These are phyloP conservation scores for Euproctis similis DNA, from an alignment of 2,888 invertebrate species.

Conservation along the genomic window DNA sequence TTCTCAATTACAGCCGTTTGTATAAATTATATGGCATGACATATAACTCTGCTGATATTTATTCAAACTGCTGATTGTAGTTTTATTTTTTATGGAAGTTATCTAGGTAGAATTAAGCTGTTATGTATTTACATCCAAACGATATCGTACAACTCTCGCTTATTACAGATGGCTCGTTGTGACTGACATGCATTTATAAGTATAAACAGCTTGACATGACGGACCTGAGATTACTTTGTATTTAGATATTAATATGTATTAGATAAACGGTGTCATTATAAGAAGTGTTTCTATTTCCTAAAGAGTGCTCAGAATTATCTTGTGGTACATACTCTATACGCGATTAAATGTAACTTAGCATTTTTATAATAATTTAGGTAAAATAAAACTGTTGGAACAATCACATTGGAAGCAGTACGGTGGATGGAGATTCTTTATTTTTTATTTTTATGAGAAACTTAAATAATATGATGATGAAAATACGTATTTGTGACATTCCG, in stretches of 20 bases:
- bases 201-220: constrained; percentile 55
- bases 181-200: constrained; percentile 67
- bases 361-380: constrained; percentile 74
- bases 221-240: constrained; percentile 68
- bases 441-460: constrained; percentile 66
- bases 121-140: constrained; percentile 66
- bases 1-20: no score
- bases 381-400: constrained; percentile 55
- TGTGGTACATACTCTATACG: constrained; percentile 69
- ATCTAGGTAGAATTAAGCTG: constrained; percentile 74
- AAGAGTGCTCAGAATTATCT: constrained; percentile 61
- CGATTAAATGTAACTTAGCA: constrained; percentile 74
- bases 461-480: constrained; percentile 62
- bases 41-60: no score
- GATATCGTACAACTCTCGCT: constrained; percentile 49
- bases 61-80: constrained; percentile 65
- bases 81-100: constrained; percentile 72
- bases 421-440: constrained; percentile 55
- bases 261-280: constrained; percentile 64
- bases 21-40: no score
- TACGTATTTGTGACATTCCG: constrained; percentile 77
- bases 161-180: constrained; percentile 49
- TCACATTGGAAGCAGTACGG: constrained; percentile 61
- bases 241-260: constrained; percentile 69
- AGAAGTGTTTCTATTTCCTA: constrained; percentile 54